Evolutionary conservation across 2,113 vertebrate species (phyloP).

Genomic region (Phoenicopterus ruber): DNA sequence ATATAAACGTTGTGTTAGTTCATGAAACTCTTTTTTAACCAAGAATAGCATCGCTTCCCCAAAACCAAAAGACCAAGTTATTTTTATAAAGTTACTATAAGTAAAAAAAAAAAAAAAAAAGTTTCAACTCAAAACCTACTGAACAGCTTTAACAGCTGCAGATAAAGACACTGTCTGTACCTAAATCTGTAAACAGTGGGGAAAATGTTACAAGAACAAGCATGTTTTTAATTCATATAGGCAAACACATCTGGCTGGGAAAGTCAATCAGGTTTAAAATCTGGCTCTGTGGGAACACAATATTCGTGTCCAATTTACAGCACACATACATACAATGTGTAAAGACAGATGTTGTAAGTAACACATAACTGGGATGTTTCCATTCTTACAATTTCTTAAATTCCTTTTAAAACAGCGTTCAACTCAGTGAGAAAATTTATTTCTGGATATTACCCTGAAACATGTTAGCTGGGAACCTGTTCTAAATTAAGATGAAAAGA

Average conservation of each 20-base stretch:
- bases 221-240: neutral
- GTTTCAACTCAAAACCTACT: neutral
- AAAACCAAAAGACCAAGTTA: neutral
- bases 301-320: neutral
- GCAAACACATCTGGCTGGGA: neutral
- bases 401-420: neutral
- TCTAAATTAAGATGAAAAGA: conserved; percentile 37
- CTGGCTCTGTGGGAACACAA: neutral
- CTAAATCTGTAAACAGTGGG: neutral
- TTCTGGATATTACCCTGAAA: neutral
- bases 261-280: neutral
- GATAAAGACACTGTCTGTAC: neutral
- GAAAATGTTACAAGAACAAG: neutral
- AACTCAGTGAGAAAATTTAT: neutral
- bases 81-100: neutral
- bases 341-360: neutral
- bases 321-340: neutral
- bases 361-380: neutral
- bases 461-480: neutral
- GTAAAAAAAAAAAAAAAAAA: neutral
- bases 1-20: neutral
- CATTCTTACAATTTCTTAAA: neutral
- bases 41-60: neutral
- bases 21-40: neutral
- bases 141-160: neutral